Evolutionary conservation across 1,140 invertebrate species (phyloP), one percentile per base, ranked within the genome.

Genomic region (Cataglyphis hispanica): DNA sequence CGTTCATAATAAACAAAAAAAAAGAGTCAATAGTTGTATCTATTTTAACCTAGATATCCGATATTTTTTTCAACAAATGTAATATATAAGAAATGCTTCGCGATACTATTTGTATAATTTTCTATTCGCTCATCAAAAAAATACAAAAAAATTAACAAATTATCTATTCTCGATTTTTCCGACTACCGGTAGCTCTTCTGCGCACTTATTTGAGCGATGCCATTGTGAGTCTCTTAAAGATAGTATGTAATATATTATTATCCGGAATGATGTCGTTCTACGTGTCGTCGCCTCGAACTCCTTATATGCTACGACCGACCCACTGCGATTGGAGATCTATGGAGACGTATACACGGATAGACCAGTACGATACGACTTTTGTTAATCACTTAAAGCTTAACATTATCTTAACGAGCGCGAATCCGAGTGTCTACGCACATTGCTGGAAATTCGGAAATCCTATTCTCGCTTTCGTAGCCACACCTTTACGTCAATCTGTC

Each of bases 261-360:
- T 40, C 5, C 74, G n/a, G 13, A 78, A 78, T n/a, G 27, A 78
- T 31, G 40, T 50, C 31, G n/a, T 5, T 16, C 19, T 11, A 31
- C 40, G 16, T 19, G 16, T 25, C 11, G 50, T 1, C 46, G n/a
- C 50, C 50, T 63, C 76, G 43, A 27, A 43, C 69, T 53, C 19
- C 11, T 16, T 31, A 31, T 37, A 27, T 4, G 34, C 27, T 19
- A 25, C 25, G 34, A 70, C 19, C 75, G 27, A 43, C 61, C 67
- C 69, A 70, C 53, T 53, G 76, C 60, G 75, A 64, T 87, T 46
- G 56, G 53, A 76, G 60, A 77, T 69, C 53, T 77, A 86, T 76
- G 69, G 13, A 63, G 64, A 86, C 84, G 76, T 89, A 87, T 86
- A 89, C 87, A 87, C 78, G 72, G 74, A 74, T 74, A 89, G 40